These are phyloP conservation scores for Helicoverpa zea DNA, from an alignment of 1,140 invertebrate species.

Conservation along the genomic window DNA sequence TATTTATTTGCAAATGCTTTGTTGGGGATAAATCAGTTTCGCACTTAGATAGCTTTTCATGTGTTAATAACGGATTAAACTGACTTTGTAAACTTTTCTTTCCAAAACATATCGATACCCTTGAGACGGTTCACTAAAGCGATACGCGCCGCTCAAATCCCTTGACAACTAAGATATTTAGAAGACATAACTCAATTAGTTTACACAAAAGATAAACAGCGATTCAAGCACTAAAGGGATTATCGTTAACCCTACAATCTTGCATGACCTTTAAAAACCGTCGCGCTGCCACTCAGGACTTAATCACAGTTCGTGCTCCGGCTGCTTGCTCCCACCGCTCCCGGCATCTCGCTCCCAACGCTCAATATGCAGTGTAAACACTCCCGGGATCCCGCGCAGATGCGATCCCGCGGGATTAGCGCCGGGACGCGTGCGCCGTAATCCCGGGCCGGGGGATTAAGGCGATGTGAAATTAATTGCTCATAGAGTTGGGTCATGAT, in stretches of 20 bases:
- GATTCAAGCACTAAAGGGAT: neutral
- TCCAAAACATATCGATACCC: no score
- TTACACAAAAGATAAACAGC: neutral
- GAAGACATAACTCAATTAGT: neutral
- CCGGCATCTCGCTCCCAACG: constrained; percentile 1
- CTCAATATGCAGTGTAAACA: constrained; percentile 44
- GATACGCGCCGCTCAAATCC: no score
- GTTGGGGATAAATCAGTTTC: no score
- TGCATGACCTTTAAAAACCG: constrained; percentile 28
- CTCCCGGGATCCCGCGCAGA: constrained; percentile 33
- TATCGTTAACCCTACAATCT: constrained; percentile 4
- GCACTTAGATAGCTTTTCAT: no score
- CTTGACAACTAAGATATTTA: no score
- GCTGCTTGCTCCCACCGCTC: constrained; percentile 10
- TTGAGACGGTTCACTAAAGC: no score
- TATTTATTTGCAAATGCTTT: no score
- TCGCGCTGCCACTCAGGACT: constrained; percentile 12
- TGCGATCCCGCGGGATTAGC: constrained; percentile 42
- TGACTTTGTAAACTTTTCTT: no score
- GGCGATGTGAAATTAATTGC: constrained; percentile 41
- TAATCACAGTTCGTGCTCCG: constrained; percentile 23
- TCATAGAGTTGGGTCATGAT: constrained; percentile 40
- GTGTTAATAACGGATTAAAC: no score
- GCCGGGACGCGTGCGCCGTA: constrained; percentile 42
- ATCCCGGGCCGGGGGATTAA: constrained; percentile 35